Evolutionary conservation across 30 jellyfish, hydroid and myxozoan genomes (phyloP).

Genomic region (Nemopilema nomurai): DNA sequence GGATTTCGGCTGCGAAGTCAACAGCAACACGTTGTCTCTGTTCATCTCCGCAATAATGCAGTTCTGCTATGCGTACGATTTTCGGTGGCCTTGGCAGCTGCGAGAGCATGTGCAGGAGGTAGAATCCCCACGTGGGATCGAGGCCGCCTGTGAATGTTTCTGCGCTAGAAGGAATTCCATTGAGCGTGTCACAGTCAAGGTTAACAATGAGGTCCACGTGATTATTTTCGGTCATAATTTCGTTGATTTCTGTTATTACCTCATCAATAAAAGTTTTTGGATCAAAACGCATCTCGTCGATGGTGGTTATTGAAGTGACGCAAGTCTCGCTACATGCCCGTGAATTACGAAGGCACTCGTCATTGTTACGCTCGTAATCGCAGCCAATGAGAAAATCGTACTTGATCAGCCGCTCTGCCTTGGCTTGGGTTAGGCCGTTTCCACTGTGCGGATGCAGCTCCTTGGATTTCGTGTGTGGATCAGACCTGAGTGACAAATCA

Average conservation of each 20-base stretch:
- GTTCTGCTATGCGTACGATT: constrained; percentile 32
- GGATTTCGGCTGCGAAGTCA: constrained; percentile 31
- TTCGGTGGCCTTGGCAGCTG: constrained; percentile 35
- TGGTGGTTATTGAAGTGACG: not conserved
- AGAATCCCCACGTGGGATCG: constrained; percentile 19
- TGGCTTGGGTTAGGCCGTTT: constrained; percentile 43
- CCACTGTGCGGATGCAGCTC: constrained; percentile 29
- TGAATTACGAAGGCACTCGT: constrained; percentile 16
- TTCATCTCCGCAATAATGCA: constrained; percentile 22
- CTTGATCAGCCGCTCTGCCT: constrained; percentile 10
- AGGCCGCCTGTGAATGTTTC: constrained; percentile 34
- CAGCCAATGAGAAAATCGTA: constrained; percentile 33
- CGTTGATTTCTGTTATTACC: not conserved
- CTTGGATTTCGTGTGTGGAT: not conserved
- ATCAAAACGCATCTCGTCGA: constrained; percentile 23
- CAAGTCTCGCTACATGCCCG: constrained; percentile 3
- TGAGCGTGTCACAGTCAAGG: constrained; percentile 33
- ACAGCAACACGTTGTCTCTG: constrained; percentile 5
- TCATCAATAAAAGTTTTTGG: constrained; percentile 18
- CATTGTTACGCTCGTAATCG: constrained; percentile 30
- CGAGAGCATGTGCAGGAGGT: constrained; percentile 11
- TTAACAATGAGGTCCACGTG: constrained; percentile 10
- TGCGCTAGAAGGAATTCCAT: constrained; percentile 32
- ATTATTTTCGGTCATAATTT: not conserved
- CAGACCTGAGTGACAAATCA: constrained; percentile 18